Evolutionary conservation across 2,113 vertebrate genomes (phyloP).

Genomic region (Pholis gunnellus): DNA sequence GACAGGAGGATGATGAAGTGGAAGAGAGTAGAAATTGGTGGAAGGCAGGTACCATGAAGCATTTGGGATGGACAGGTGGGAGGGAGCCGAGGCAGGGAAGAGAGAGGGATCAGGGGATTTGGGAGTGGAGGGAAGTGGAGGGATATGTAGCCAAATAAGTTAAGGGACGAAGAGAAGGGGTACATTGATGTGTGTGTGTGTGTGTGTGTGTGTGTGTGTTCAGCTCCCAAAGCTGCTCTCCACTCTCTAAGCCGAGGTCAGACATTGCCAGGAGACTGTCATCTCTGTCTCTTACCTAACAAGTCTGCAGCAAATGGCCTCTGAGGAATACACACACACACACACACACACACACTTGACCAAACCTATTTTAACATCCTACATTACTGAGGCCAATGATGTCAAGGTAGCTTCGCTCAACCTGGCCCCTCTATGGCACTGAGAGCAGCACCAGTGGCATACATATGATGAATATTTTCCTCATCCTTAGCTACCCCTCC

Average conservation of each 20-base stretch:
- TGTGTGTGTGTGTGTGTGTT: constrained; percentile 36
- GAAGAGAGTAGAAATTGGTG: background rate
- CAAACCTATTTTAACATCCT: constrained; percentile 35
- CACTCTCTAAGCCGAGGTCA: constrained; percentile 67
- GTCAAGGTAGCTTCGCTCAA: constrained; percentile 21
- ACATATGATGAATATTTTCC: constrained; percentile 49
- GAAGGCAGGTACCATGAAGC: constrained; percentile 14
- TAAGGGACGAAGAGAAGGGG: constrained; percentile 45
- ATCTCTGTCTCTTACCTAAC: constrained; percentile 63
- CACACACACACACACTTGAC: constrained; percentile 21
- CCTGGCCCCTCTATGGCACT: constrained; percentile 21
- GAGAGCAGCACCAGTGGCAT: constrained; percentile 33
- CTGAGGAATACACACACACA: constrained; percentile 35
- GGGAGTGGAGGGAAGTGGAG: constrained; percentile 27
- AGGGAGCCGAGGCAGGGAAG: constrained; percentile 9
- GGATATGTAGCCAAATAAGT: constrained; percentile 60
- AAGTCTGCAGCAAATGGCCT: constrained; percentile 60
- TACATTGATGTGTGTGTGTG: constrained; percentile 25
- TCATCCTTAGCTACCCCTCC: constrained; percentile 19
- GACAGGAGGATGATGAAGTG: constrained; percentile 27
- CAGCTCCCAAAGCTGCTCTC: constrained; percentile 51
- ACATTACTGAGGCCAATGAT: constrained; percentile 26
- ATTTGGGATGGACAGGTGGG: constrained; percentile 29
- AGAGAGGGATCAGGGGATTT: constrained; percentile 21
- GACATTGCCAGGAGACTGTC: constrained; percentile 65